Conservation (phyloP, 1,140 invertebrate species). For the Chrysoperla carnea region DNA sequence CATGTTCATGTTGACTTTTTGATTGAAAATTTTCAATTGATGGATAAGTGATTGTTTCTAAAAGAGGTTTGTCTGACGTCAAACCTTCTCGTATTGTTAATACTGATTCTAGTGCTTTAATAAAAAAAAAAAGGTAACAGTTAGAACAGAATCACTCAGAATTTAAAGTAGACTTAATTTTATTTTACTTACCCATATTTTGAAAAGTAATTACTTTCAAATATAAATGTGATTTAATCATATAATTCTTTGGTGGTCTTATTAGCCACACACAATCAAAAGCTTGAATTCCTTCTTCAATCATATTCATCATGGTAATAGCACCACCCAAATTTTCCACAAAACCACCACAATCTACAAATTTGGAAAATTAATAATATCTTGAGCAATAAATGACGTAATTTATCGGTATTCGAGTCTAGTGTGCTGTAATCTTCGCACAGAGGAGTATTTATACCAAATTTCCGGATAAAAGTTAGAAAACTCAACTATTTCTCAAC, state of each 20-base stretch:
- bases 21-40: constrained; percentile 25
- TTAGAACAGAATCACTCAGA: too few species aligned
- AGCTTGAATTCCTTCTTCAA: constrained; percentile 32
- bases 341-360: constrained; percentile 48
- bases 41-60: constrained; percentile 37
- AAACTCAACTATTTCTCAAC: constrained; percentile 4
- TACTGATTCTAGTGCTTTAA: constrained; percentile 33
- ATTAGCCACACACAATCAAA: constrained; percentile 63
- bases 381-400: too few species aligned
- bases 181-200: constrained; percentile 35
- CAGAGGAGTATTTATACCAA: too few species aligned
- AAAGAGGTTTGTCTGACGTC: constrained; percentile 38
- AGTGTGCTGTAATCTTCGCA: too few species aligned
- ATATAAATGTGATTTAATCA: constrained; percentile 51
- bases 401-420: too few species aligned
- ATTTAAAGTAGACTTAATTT: too few species aligned
- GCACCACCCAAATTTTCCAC: constrained; percentile 53
- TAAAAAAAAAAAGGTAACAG: too few species aligned
- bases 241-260: constrained; percentile 39
- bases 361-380: constrained; percentile 14
- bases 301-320: constrained; percentile 67
- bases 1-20: constrained; percentile 32
- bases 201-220: constrained; percentile 43
- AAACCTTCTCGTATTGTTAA: constrained; percentile 43
- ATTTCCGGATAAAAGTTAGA: too few species aligned